Conservation (phyloP, 2,113 vertebrate genomes). For the Prunella fulvescens region DNA sequence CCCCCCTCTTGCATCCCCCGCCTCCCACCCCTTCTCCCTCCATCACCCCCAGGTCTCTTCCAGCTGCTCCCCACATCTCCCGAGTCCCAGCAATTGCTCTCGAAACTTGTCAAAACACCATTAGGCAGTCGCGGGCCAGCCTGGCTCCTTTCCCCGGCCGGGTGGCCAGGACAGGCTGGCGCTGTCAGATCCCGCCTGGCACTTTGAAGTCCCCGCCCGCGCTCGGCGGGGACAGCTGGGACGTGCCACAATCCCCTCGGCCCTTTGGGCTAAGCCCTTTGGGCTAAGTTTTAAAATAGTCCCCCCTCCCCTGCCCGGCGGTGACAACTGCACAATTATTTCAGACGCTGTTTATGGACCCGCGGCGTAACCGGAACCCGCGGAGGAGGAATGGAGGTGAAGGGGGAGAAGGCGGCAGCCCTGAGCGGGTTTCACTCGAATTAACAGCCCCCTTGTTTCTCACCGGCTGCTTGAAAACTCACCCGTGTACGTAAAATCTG, state of each 20-base stretch:
- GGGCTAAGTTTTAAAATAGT: constrained; percentile 64
- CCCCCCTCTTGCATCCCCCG: accelerated
- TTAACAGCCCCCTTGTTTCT: neutral
- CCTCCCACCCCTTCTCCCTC: neutral
- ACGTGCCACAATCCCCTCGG: constrained; percentile 7
- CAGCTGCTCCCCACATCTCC: constrained; percentile 42
- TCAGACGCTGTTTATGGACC: constrained; percentile 19
- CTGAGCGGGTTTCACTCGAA: neutral
- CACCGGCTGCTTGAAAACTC: neutral
- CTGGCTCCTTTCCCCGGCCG: neutral
- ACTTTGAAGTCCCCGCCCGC: constrained; percentile 43
- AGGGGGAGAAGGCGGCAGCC: neutral
- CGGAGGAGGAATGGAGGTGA: neutral
- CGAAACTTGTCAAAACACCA: constrained; percentile 35
- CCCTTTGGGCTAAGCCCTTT: constrained; percentile 39
- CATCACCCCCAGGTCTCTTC: neutral
- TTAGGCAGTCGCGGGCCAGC: neutral
- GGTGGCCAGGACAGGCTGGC: neutral
- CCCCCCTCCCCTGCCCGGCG: neutral
- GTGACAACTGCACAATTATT: constrained; percentile 72
- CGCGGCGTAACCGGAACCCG: neutral
- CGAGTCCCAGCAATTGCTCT: neutral
- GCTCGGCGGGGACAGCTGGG: constrained; percentile 58
- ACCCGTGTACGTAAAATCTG: accelerated
- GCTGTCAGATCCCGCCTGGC: neutral